A percentile compares a stretch with the other conserved stretches of the same genome.
These are phyloP conservation scores for Musca domestica DNA, from an alignment of 1,140 invertebrate species.

Conservation along the genomic window DNA sequence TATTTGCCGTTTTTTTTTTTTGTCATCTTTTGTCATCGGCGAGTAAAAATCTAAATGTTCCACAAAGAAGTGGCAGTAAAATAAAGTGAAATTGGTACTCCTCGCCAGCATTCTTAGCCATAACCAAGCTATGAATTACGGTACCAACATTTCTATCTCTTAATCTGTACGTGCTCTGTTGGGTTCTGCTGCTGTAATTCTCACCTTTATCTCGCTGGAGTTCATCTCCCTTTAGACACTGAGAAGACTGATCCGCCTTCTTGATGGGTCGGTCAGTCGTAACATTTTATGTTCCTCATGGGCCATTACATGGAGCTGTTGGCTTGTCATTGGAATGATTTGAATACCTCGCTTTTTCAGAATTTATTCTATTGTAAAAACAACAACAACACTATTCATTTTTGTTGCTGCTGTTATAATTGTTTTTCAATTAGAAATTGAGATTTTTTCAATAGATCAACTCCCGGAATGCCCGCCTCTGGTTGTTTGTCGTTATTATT, in stretches of 20 bases:
- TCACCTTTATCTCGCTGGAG: neutral
- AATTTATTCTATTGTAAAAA: conserved; percentile 13
- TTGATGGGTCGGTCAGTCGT: no score
- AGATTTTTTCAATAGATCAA: neutral
- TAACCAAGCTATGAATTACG: neutral
- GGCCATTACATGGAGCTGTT: no score
- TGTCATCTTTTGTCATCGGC: no score
- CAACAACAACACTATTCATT: conserved; percentile 9
- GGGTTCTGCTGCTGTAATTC: conserved; percentile 15
- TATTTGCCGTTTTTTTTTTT: neutral
- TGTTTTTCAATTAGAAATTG: conserved; percentile 12
- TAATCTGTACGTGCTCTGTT: conserved; percentile 9
- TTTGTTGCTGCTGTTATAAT: neutral
- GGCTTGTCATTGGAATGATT: no score
- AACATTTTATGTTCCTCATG: no score
- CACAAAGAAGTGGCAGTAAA: no score
- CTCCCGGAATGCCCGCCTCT: no score
- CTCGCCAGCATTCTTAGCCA: neutral
- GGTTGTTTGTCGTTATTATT: neutral
- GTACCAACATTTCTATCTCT: neutral
- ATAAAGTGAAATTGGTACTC: no score
- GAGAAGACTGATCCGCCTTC: no score
- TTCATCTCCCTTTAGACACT: neutral
- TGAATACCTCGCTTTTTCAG: neutral
- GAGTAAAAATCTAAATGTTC: no score